These are phyloP conservation scores for Drosophila eohydei DNA, from an alignment of 2,888 invertebrate species.

Conservation along the genomic window DNA sequence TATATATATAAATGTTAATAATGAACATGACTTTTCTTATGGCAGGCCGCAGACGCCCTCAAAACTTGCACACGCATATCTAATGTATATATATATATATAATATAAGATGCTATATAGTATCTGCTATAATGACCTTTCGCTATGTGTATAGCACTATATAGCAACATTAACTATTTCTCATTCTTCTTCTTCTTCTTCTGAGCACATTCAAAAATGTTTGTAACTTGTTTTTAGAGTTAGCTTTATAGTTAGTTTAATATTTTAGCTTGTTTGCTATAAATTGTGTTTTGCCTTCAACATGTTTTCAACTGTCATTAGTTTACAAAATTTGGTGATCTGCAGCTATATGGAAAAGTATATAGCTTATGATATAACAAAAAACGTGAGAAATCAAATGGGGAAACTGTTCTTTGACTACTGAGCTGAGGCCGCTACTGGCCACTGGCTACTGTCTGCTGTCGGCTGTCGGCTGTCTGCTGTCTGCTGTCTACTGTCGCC, in stretches of 20 bases:
- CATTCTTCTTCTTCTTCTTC: constrained; percentile 8
- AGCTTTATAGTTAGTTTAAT: constrained; percentile 18
- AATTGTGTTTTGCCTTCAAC: constrained; percentile 3
- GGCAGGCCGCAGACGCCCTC: constrained; percentile 50
- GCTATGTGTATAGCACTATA: neutral
- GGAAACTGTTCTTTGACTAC: constrained; percentile 11
- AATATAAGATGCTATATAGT: constrained; percentile 10
- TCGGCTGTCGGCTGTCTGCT: neutral
- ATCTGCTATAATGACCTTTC: constrained; percentile 2
- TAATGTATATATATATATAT: neutral
- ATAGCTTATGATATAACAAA: constrained; percentile 54
- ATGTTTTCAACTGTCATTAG: constrained; percentile 21
- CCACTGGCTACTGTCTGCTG: neutral
- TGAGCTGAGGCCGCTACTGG: constrained; percentile 31
- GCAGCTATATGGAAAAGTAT: constrained; percentile 46
- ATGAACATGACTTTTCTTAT: constrained; percentile 63
- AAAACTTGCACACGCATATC: constrained; percentile 20
- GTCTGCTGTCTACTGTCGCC: constrained; percentile 80
- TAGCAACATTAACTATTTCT: constrained; percentile 1
- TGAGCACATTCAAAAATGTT: constrained; percentile 48
- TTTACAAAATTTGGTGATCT: constrained; percentile 77
- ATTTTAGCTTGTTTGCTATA: constrained; percentile 13
- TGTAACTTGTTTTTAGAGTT: constrained; percentile 40
- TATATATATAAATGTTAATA: constrained; percentile 47
- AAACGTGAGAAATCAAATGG: constrained; percentile 13